Conservation (phyloP, 2,113 vertebrate species). For the Aspidoscelis tigris region DNA sequence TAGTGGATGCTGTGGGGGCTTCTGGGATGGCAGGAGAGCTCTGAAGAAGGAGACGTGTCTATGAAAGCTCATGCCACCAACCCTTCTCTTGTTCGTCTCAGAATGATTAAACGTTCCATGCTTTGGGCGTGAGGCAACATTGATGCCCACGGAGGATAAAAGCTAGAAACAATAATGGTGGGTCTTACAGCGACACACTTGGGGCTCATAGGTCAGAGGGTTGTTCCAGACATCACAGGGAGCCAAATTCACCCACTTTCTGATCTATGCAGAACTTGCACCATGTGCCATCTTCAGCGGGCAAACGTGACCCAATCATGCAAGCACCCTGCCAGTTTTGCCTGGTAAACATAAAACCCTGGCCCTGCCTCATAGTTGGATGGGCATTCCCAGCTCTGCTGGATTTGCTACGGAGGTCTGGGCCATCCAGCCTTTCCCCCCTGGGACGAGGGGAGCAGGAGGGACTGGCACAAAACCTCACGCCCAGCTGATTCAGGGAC, state of each 20-base stretch:
- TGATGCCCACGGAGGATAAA: too few species aligned
- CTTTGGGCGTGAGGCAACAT: not conserved
- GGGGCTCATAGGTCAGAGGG: not conserved
- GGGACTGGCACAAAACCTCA: not conserved
- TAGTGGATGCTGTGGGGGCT: too few species aligned
- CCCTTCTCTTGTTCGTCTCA: too few species aligned
- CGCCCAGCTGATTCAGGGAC: conserved; percentile 22
- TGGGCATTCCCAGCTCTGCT: not conserved
- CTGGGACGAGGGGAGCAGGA: not conserved
- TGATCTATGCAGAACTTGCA: too few species aligned
- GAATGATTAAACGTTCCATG: too few species aligned
- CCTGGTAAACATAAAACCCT: not conserved
- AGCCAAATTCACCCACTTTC: not conserved
- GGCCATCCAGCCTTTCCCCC: not conserved
- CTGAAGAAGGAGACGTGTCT: too few species aligned
- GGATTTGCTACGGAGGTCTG: too few species aligned
- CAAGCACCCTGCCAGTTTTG: too few species aligned
- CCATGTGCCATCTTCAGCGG: not conserved
- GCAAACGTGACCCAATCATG: not conserved
- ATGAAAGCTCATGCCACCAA: too few species aligned
- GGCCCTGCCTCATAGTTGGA: not conserved
- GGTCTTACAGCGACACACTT: too few species aligned
- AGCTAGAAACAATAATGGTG: too few species aligned
- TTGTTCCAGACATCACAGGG: not conserved
- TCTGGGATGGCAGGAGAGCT: too few species aligned